phyloP scores from a whole-genome alignment of 2,888 invertebrate species.

The Choreutis nemorana region DNA sequence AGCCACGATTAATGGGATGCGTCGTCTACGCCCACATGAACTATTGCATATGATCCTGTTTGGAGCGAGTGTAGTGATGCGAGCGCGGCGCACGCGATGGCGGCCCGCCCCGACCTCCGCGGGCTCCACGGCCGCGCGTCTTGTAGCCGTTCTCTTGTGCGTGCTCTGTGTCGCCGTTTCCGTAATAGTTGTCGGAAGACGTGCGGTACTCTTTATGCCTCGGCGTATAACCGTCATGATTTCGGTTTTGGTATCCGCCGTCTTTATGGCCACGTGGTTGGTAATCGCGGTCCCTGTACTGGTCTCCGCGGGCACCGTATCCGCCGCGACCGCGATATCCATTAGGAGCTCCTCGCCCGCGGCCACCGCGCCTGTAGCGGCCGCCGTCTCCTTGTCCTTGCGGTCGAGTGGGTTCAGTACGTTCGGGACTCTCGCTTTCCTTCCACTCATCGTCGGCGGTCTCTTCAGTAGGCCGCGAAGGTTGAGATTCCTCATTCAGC shows the following conservation, averaged over 20 bases:
- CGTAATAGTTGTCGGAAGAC: slow-evolving; percentile 44
- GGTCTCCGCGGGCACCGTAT: slow-evolving; percentile 31
- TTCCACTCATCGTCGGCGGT: slow-evolving; percentile 35
- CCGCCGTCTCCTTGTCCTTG: slow-evolving; percentile 46
- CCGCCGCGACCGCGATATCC: slow-evolving; percentile 48
- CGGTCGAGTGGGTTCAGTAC: slow-evolving; percentile 35
- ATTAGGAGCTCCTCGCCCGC: slow-evolving; percentile 45
- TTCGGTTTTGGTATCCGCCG: slow-evolving; percentile 34
- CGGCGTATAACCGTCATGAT: slow-evolving; percentile 33
- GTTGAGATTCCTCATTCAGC: slow-evolving; percentile 19
- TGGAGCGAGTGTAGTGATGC: slow-evolving; percentile 37
- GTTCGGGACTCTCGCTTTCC: slow-evolving; percentile 40
- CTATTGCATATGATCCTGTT: slow-evolving; percentile 46
- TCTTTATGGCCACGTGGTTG: slow-evolving; percentile 36
- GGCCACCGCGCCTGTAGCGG: slow-evolving; percentile 39
- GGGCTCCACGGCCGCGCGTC: slow-evolving; percentile 52
- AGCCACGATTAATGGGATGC: slow-evolving; percentile 18
- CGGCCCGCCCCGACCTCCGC: slow-evolving; percentile 29
- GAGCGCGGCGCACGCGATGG: slow-evolving; percentile 28
- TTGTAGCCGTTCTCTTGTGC: slow-evolving; percentile 61
- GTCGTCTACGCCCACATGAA: slow-evolving; percentile 15
- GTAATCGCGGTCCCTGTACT: slow-evolving; percentile 41
- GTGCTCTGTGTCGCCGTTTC: slow-evolving; percentile 47
- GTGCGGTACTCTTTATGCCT: too few species aligned
- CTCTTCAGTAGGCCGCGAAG: slow-evolving; percentile 19